Percentiles rank a stretch among this genome's conserved stretches.
Conservation (phyloP, 2,797 vertebrate genomes). For the Holocentrus rufus region DNA sequence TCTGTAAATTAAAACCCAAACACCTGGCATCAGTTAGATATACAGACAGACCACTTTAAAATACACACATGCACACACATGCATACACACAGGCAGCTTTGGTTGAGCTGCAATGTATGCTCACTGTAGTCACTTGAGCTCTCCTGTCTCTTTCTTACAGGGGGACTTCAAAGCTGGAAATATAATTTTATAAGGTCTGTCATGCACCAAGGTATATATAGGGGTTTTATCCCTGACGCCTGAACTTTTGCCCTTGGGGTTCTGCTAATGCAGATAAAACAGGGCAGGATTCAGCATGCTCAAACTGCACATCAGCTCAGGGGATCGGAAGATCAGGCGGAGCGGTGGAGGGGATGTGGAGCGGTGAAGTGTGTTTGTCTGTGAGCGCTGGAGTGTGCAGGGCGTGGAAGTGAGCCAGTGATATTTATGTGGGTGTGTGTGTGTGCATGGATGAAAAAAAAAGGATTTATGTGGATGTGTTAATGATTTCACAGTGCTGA, state of each 20-base stretch:
- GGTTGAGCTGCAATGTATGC: conserved; percentile 18
- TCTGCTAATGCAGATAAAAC: conserved; percentile 48
- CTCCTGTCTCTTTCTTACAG: conserved; percentile 17
- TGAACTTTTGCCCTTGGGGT: conserved; percentile 32
- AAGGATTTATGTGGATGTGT: background rate
- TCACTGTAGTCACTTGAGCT: conserved; percentile 27
- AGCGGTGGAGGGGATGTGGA: conserved; percentile 13
- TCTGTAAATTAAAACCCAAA: conserved; percentile 63
- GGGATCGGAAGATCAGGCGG: conserved; percentile 34
- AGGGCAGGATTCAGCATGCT: conserved; percentile 61
- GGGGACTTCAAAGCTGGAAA: conserved; percentile 47
- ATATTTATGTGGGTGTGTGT: conserved; percentile 17
- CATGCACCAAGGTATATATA: conserved; percentile 16
- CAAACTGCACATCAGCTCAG: conserved; percentile 23
- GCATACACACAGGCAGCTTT: conserved; percentile 29
- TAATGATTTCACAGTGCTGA: background rate
- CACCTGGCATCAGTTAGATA: conserved; percentile 57
- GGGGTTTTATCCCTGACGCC: conserved; percentile 25
- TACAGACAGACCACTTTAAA: conserved; percentile 45
- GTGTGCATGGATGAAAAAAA: conserved; percentile 14
- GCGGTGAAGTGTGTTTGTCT: conserved; percentile 25
- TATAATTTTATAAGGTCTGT: conserved; percentile 18
- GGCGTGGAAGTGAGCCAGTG: conserved; percentile 5
- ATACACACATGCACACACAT: conserved; percentile 41
- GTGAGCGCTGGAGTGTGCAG: conserved; percentile 19